Evolutionary conservation across 2,888 invertebrate species (phyloP), one percentile per base, ranked within the genome.

Genomic region (Pheosia tremula): DNA sequence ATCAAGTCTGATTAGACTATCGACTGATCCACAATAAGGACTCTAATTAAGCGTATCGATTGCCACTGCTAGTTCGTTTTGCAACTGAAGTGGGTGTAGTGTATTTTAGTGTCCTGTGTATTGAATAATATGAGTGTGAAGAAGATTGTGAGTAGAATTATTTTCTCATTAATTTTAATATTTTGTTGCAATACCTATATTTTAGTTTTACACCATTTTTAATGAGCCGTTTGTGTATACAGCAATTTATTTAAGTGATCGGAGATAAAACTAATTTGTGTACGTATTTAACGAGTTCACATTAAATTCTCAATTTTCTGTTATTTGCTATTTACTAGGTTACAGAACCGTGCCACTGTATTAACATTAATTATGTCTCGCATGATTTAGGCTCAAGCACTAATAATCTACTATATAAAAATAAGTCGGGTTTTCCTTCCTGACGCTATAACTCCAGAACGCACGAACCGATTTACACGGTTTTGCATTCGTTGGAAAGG

Each of bases 1-100:
- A 82, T 81, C 83, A 79, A 71, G 74, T 71, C 67, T 76, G 88
- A 89, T 88, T 89, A 86, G 67, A 80, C 81, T 81, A 84, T 78
- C 64, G 75, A 78, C 79, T 84, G 85, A 75, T 78, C 88, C 85
- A 82, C 77, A 80, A 81, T 84, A 77, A 81, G 69, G 76, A 76
- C 78, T 74, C 68, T 72, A 70, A 72, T 67, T 69, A 74, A 66
- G 72, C 73, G 78, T 79, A 79, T 79, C 75, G 68, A 75, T 80
- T 74, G 75, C 79, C 83, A 82, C 80, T 84, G 74, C 76, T 74
- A 75, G 82, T 85, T 79, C 78, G 78, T 82, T 86, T 83, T 77
- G 81, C 83, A 80, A 76, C 84, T 76, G 74, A 73, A 82, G 83
- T 84, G 81, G 79, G 70, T 79, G 83, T 72, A 67, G 71, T 75